A percentile compares a stretch with the other conserved stretches of the same genome.
Evolutionary conservation across 2,113 vertebrate genomes (phyloP).

Genomic region (Rhagologus leucostigma): DNA sequence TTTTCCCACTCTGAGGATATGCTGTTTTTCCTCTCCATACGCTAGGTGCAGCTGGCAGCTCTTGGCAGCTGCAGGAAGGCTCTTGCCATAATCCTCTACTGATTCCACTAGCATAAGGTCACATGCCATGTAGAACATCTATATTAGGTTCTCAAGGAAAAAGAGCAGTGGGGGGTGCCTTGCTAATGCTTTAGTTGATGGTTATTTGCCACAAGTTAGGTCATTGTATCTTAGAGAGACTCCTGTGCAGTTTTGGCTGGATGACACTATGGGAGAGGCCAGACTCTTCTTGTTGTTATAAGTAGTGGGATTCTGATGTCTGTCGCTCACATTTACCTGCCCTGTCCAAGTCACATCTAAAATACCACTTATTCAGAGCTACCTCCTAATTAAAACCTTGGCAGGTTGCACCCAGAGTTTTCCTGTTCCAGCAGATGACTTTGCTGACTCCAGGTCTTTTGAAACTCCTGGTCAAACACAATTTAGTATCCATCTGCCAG

Average conservation of each 20-base stretch:
- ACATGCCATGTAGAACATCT: not conserved
- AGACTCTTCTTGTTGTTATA: not conserved
- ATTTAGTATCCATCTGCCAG: not conserved
- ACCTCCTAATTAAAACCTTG: not conserved
- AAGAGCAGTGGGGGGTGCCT: not conserved
- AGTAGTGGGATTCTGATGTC: not conserved
- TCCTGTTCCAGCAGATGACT: not conserved
- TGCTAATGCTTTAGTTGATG: not conserved
- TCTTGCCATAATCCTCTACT: not conserved
- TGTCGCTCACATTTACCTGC: not conserved
- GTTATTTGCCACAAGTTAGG: not conserved
- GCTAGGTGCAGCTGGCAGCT: not conserved
- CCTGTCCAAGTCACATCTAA: not conserved
- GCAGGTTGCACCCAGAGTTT: not conserved
- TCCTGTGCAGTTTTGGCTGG: not conserved
- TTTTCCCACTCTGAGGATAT: not conserved
- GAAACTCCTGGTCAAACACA: not conserved
- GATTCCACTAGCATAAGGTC: not conserved
- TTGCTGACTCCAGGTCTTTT: not conserved
- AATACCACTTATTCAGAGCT: not conserved
- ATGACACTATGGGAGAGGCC: not conserved
- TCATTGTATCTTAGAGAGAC: not conserved
- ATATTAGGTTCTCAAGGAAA: not conserved
- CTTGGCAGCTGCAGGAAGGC: not conserved
- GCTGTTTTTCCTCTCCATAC: not conserved